Conservation (phyloP, 2,888 invertebrate species). For the Trissonchulus latispiculum region DNA sequence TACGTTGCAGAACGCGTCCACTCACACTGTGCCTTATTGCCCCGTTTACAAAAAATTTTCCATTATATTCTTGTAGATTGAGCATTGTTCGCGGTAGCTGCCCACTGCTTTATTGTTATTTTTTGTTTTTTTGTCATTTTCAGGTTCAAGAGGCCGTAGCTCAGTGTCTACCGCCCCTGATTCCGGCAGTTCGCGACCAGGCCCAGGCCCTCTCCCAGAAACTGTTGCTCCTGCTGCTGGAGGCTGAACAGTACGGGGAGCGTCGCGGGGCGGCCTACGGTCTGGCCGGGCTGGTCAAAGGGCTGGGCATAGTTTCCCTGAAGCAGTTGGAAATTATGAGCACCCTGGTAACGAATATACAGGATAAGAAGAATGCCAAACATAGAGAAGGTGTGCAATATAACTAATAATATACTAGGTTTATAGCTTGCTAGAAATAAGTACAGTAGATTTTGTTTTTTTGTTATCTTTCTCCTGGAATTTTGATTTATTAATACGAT, state of each 20-base stretch:
- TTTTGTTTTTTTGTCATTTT: slow-evolving; percentile 22
- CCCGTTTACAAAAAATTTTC: too few relatives aligned
- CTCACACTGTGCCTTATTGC: too few relatives aligned
- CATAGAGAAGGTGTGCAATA: slow-evolving; percentile 67
- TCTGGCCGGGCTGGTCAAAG: slow-evolving; percentile 85
- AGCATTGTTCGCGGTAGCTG: too few relatives aligned
- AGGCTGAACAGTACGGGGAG: slow-evolving; percentile 83
- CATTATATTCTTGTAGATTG: too few relatives aligned
- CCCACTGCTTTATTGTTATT: too few relatives aligned
- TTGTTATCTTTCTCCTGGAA: too few relatives aligned
- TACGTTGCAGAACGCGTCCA: too few relatives aligned
- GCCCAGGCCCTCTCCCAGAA: slow-evolving; percentile 76
- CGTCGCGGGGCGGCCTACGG: slow-evolving; percentile 93
- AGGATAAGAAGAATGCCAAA: slow-evolving; percentile 89
- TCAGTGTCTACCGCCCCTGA: slow-evolving; percentile 83
- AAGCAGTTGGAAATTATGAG: slow-evolving; percentile 94
- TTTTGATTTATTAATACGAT: too few relatives aligned
- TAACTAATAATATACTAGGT: too few relatives aligned
- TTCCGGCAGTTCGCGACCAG: slow-evolving; percentile 81
- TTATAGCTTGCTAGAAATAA: too few relatives aligned
- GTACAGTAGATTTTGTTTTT: too few relatives aligned
- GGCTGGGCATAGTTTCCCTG: slow-evolving; percentile 83
- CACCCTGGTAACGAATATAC: slow-evolving; percentile 78
- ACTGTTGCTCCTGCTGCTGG: slow-evolving; percentile 71
- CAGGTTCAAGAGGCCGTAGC: slow-evolving; percentile 93